Evolutionary conservation across 2,113 vertebrate species (phyloP).

Genomic region (Bagarius yarrelli): DNA sequence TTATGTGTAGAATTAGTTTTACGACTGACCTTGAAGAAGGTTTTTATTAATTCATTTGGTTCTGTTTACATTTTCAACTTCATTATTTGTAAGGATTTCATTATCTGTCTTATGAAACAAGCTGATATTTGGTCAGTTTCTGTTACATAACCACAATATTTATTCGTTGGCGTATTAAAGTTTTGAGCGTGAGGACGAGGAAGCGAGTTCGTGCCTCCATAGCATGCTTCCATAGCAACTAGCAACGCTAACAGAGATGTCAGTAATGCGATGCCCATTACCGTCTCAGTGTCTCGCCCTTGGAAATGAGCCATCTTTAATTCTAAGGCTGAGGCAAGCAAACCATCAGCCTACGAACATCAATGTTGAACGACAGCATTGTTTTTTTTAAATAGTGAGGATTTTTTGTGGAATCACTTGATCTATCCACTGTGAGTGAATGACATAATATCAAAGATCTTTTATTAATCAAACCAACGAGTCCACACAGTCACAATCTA

Average conservation of each 20-base stretch:
- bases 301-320: constrained; percentile 12
- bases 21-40: background rate
- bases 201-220: background rate
- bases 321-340: background rate
- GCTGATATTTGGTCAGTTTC: no score
- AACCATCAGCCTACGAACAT: background rate
- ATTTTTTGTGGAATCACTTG: no score
- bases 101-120: background rate
- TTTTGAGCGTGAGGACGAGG: background rate
- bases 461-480: no score
- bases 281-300: background rate
- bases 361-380: background rate
- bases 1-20: background rate
- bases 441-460: no score
- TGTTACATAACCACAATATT: background rate
- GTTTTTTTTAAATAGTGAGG: no score
- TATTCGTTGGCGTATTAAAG: background rate
- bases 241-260: background rate
- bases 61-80: background rate
- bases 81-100: background rate
- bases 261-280: constrained; percentile 4
- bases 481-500: no score
- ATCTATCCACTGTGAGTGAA: no score
- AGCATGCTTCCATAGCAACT: background rate
- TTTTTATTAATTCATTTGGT: background rate